Percentiles rank a stretch among this genome's conserved stretches.
phyloP scores from a whole-genome alignment of 2,888 invertebrate species.

The Perithous albicinctus region DNA sequence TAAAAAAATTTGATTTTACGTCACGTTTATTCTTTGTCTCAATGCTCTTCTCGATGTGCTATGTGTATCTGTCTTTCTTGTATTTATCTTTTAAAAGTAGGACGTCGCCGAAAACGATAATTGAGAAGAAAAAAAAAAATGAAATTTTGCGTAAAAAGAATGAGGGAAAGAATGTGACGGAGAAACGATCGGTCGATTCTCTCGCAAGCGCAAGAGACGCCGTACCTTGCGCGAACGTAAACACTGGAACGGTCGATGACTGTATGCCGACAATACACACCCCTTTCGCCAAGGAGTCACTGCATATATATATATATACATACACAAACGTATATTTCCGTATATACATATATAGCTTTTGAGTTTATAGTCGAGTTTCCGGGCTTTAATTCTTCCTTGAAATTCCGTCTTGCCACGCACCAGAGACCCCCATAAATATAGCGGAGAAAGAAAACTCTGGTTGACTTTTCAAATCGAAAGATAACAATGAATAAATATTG shows the following conservation, averaged over 20 bases:
- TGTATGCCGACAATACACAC: slow-evolving; percentile 42
- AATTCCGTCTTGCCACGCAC: neutral
- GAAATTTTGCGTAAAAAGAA: slow-evolving; percentile 4
- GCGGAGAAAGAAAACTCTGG: neutral
- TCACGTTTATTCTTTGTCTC: neutral
- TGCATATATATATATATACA: neutral
- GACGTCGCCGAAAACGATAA: neutral
- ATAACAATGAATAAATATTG: slow-evolving; percentile 13
- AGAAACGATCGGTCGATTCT: slow-evolving; percentile 64
- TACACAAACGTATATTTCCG: no score
- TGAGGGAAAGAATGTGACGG: slow-evolving; percentile 28
- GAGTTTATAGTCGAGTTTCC: neutral
- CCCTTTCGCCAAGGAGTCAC: neutral
- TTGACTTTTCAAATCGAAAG: slow-evolving; percentile 18
- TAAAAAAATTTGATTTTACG: slow-evolving; percentile 10
- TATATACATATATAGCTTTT: no score
- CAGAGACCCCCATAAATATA: neutral
- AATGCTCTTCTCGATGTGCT: neutral
- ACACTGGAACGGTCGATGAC: slow-evolving; percentile 77
- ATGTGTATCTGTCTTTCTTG: neutral
- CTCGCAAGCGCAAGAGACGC: slow-evolving; percentile 62
- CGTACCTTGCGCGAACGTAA: slow-evolving; percentile 72
- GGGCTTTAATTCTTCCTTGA: neutral
- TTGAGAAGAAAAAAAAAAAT: no score
- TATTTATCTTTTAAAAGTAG: neutral